These are phyloP conservation scores for Alectoris magna DNA, from an alignment of 2,797 vertebrate genomes.

Conservation along the genomic window DNA sequence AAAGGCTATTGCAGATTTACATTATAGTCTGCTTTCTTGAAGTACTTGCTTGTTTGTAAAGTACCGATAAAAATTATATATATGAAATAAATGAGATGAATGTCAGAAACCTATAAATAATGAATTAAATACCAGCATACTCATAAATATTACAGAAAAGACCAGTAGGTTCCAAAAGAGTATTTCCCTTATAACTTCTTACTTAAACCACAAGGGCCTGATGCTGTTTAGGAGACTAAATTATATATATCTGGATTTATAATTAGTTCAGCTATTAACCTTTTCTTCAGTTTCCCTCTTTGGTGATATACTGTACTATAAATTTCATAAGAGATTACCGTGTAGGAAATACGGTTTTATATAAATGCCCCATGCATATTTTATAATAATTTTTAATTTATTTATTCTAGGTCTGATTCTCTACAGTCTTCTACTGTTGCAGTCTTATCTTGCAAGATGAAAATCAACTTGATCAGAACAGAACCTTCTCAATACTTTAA, in stretches of 20 bases:
- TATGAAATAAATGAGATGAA: slow-evolving; percentile 69
- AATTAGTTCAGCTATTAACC: slow-evolving; percentile 71
- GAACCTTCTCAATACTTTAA: background rate
- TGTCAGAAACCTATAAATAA: slow-evolving; percentile 74
- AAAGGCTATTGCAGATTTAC: slow-evolving; percentile 43
- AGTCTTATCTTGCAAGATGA: background rate
- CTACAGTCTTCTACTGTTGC: rapidly evolving
- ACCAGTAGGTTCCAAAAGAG: slow-evolving; percentile 56
- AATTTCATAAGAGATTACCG: slow-evolving; percentile 40
- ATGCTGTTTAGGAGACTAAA: slow-evolving; percentile 63
- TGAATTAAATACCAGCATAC: slow-evolving; percentile 70
- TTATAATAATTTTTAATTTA: slow-evolving; percentile 43
- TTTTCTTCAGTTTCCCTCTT: slow-evolving; percentile 63
- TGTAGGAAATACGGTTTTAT: slow-evolving; percentile 32
- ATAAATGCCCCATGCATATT: slow-evolving; percentile 44
- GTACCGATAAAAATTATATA: slow-evolving; percentile 64
- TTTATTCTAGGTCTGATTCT: slow-evolving; percentile 11
- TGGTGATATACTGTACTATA: slow-evolving; percentile 39
- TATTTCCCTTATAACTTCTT: slow-evolving; percentile 58
- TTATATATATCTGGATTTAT: slow-evolving; percentile 69
- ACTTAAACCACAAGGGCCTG: slow-evolving; percentile 29
- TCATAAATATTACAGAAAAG: slow-evolving; percentile 75
- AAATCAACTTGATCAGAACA: background rate
- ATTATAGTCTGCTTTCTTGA: slow-evolving; percentile 16
- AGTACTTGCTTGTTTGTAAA: slow-evolving; percentile 68